Evolutionary conservation across 2,888 invertebrate species (phyloP), one percentile per base, ranked within the genome.

Genomic region (Sphecodes monilicornis): DNA sequence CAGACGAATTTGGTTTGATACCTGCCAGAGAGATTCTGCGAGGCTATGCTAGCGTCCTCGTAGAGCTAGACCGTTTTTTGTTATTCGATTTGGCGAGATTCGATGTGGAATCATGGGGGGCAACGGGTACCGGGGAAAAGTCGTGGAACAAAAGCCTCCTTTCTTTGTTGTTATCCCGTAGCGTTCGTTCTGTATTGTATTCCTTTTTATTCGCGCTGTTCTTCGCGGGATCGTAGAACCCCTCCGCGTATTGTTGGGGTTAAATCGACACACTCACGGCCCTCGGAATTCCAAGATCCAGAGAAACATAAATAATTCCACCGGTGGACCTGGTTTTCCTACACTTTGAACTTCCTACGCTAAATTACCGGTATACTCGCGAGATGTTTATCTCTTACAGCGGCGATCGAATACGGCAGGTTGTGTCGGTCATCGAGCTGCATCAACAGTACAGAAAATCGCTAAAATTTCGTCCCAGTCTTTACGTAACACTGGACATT

Each of bases 111-210:
- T 87, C 77, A 77, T 75, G 82, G 83, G 73, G 76, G 82, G 76
- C 76, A 82, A 83, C 32, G 76, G 77, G 80, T 75, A 69, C 72
- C 74, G 76, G 78, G 79, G 68, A 64, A 84, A 82, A 79, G 77
- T 68, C 68, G 68, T 82, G 82, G 91, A 92, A 92, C 92, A 92
- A 92, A 92, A 93, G 92, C 89, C 84, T 82, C 82, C 80, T 76
- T 88, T 86, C 85, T 64, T 87, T 84, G 85, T 91, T 84, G 86
- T 87, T 85, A 74, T 84, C 78, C 79, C 71, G 77, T 68, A 73
- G 83, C 76, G 73, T 73, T 76, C 71, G 86, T 81, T 88, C 85
- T 88, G 86, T 76, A 86, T 89, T 80, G 89, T 90, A 82, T 85
- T 88, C 81, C 74, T 85, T 89, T 89, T 90, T 86, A 83, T 82